Evolutionary conservation across 1,140 invertebrate genomes (phyloP).

Genomic region (Sminthurides bifidus): DNA sequence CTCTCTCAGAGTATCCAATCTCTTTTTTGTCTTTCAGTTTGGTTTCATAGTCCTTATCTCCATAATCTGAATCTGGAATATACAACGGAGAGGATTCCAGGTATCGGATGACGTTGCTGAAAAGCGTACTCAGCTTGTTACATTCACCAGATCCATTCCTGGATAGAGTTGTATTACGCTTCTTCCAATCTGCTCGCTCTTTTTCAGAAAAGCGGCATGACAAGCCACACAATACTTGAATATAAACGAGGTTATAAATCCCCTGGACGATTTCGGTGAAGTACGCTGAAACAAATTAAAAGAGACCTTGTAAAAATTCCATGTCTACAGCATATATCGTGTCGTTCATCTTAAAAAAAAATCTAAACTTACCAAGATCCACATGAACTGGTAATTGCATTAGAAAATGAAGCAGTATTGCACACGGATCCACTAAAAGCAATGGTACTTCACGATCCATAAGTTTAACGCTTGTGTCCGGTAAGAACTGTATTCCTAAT

Average conservation of each 20-base stretch:
- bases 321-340: not conserved
- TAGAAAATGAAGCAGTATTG: conserved; percentile 73
- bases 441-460: conserved; percentile 61
- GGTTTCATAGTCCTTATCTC: conserved; percentile 19
- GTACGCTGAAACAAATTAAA: conserved; percentile 52
- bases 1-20: conserved; percentile 30
- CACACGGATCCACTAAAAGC: conserved; percentile 66
- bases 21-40: conserved; percentile 5
- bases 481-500: conserved; percentile 29
- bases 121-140: conserved; percentile 32
- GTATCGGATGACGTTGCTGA: conserved; percentile 38
- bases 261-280: conserved; percentile 72
- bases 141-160: conserved; percentile 7
- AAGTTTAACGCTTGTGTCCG: conserved; percentile 37
- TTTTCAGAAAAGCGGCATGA: conserved; percentile 49
- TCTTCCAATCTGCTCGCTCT: conserved; percentile 41
- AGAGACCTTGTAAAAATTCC: conserved; percentile 4
- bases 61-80: conserved; percentile 31
- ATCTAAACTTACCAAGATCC: conserved; percentile 58
- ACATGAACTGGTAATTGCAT: conserved; percentile 69
- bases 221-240: conserved; percentile 67
- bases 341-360: not conserved
- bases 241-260: conserved; percentile 75
- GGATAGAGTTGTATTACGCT: conserved; percentile 10
- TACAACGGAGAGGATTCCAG: conserved; percentile 37